These are phyloP conservation scores for Cariama cristata DNA, from an alignment of 2,113 vertebrate species.

Conservation along the genomic window DNA sequence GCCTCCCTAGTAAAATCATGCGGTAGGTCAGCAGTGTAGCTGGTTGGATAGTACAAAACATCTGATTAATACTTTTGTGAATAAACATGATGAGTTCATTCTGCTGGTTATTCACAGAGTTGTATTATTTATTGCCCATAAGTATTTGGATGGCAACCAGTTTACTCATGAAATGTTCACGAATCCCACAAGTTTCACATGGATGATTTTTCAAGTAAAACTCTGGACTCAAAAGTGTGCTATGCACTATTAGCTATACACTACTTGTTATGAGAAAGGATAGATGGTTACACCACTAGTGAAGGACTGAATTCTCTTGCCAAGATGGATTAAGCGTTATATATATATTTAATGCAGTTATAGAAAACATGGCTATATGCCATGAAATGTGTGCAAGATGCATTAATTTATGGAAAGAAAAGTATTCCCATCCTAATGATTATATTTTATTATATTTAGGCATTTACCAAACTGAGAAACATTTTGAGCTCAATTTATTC, in stretches of 20 bases:
- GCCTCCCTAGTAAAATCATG: background rate
- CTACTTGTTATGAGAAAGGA: background rate
- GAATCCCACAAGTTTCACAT: slow-evolving; percentile 42
- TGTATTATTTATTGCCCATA: slow-evolving; percentile 42
- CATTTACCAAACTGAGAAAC: slow-evolving; percentile 45
- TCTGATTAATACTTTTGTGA: slow-evolving; percentile 42
- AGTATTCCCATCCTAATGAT: slow-evolving; percentile 30
- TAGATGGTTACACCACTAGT: background rate
- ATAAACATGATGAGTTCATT: slow-evolving; percentile 38
- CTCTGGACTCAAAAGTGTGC: background rate
- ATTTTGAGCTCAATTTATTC: slow-evolving; percentile 39
- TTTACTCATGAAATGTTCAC: slow-evolving; percentile 45
- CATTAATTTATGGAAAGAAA: slow-evolving; percentile 57
- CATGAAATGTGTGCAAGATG: slow-evolving; percentile 47
- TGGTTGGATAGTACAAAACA: background rate
- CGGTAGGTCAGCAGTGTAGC: background rate
- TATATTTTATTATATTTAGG: slow-evolving; percentile 58
- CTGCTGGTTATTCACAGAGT: background rate
- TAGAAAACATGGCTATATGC: slow-evolving; percentile 38
- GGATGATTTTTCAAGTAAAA: background rate
- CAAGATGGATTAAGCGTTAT: slow-evolving; percentile 44
- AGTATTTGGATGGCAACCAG: slow-evolving; percentile 47
- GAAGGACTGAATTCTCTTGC: slow-evolving; percentile 13
- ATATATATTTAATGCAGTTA: slow-evolving; percentile 53
- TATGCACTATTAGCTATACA: slow-evolving; percentile 1